These are phyloP conservation scores for Nipponacmea schrenckii DNA, from an alignment of 2,888 invertebrate species.

Conservation along the genomic window DNA sequence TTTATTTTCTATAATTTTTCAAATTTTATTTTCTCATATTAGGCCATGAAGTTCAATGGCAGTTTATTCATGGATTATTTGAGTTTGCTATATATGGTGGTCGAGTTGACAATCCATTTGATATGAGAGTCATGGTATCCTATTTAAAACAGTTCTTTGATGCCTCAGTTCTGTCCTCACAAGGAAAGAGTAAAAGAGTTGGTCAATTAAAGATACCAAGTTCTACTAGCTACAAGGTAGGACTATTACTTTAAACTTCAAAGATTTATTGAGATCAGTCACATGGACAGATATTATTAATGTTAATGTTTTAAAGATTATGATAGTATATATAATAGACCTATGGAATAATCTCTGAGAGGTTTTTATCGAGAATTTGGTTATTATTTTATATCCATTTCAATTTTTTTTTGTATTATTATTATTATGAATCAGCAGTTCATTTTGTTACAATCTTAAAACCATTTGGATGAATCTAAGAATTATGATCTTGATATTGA, in stretches of 20 bases:
- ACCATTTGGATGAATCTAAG: no score
- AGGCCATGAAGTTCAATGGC: constrained; percentile 74
- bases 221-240: constrained; percentile 72
- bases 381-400: no score
- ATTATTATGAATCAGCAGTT: no score
- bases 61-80: constrained; percentile 80
- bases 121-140: constrained; percentile 76
- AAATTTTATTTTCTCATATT: background rate
- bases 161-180: constrained; percentile 49
- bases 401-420: no score
- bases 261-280: background rate
- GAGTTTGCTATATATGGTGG: constrained; percentile 88
- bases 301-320: background rate
- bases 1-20: no score
- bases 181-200: constrained; percentile 73
- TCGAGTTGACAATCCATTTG: constrained; percentile 82
- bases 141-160: constrained; percentile 73
- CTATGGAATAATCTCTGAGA: no score
- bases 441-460: no score
- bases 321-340: background rate
- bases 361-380: no score
- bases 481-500: no score
- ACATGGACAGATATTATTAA: background rate
- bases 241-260: constrained; percentile 11
- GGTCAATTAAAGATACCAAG: constrained; percentile 72